phyloP scores from a whole-genome alignment of 2,113 vertebrate genomes.

The Thymallus thymallus region DNA sequence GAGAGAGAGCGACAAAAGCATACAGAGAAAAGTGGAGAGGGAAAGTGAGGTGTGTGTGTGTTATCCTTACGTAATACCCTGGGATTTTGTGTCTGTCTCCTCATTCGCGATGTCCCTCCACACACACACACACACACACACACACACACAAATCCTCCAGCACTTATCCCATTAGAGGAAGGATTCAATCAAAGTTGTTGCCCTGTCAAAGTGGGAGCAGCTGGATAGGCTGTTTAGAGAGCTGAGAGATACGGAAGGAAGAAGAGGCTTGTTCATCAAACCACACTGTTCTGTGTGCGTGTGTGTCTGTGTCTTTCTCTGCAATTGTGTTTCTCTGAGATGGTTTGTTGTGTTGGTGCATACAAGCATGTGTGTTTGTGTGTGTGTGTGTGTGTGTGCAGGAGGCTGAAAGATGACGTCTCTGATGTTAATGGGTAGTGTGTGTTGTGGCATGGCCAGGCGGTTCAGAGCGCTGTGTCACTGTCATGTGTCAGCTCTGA shows the following conservation, averaged over 20 bases:
- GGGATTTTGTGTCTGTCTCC: background rate
- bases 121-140: background rate
- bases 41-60: background rate
- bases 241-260: background rate
- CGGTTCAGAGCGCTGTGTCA: background rate
- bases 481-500: background rate
- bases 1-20: too few relatives aligned
- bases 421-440: background rate
- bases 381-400: background rate
- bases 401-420: background rate
- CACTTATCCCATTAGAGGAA: conserved; percentile 33
- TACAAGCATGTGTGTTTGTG: background rate
- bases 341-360: background rate
- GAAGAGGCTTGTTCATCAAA: background rate
- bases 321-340: background rate
- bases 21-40: too few relatives aligned
- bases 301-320: background rate
- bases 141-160: background rate
- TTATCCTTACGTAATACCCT: background rate
- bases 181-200: conserved; percentile 18
- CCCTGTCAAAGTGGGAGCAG: conserved; percentile 2
- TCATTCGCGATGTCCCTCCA: background rate
- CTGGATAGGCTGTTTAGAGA: background rate
- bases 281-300: background rate
- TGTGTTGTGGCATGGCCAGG: background rate